These are phyloP conservation scores for Drosophila paramelanica DNA, from an alignment of 2,888 invertebrate genomes.

Conservation along the genomic window DNA sequence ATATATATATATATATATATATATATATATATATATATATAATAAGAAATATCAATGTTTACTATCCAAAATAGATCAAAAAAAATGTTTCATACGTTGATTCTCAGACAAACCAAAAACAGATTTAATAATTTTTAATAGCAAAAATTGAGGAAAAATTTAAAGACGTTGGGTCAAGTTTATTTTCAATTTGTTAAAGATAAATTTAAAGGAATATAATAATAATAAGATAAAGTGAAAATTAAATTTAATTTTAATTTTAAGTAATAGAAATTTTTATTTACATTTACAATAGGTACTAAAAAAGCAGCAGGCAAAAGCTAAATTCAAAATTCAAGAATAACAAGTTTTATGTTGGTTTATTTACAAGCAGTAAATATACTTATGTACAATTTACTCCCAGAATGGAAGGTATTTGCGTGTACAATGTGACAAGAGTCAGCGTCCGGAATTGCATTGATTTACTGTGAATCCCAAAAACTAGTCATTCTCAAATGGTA, in stretches of 20 bases:
- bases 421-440: constrained; percentile 28
- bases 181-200: no score
- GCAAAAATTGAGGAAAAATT: no score
- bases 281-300: no score
- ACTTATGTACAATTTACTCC: constrained; percentile 70
- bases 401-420: constrained; percentile 79
- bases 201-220: no score
- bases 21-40: no score
- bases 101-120: not conserved
- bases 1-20: no score
- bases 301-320: not conserved
- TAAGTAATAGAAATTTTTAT: no score
- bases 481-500: constrained; percentile 8
- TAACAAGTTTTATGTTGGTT: not conserved
- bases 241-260: no score
- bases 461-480: constrained; percentile 65
- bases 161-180: no score
- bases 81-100: not conserved
- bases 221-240: no score
- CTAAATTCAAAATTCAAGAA: not conserved
- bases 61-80: constrained; percentile 8
- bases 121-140: no score
- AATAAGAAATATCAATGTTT: constrained; percentile 24
- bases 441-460: constrained; percentile 67
- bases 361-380: not conserved